These are phyloP conservation scores for Oreohelix idahoensis DNA, from an alignment of 1,140 invertebrate species.

Conservation along the genomic window DNA sequence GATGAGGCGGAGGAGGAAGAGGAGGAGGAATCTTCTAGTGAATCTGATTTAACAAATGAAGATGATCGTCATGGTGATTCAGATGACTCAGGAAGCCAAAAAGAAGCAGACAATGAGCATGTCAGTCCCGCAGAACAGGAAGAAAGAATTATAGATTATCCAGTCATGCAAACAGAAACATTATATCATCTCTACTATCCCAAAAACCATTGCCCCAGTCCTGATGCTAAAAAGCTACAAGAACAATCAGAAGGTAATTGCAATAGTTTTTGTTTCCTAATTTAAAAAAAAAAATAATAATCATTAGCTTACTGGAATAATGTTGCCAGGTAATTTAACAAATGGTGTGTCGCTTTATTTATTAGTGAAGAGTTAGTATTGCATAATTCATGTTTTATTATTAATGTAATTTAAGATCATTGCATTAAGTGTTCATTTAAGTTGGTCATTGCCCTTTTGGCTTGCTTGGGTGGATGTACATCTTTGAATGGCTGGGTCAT, in stretches of 20 bases:
- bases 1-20: conserved; percentile 28
- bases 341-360: too few relatives aligned
- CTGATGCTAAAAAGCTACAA: conserved; percentile 27
- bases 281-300: too few relatives aligned
- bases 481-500: too few relatives aligned
- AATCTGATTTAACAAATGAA: conserved; percentile 8
- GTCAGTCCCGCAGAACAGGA: neutral
- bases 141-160: conserved; percentile 34
- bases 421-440: too few relatives aligned
- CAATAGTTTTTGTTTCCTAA: too few relatives aligned
- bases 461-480: too few relatives aligned
- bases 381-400: too few relatives aligned
- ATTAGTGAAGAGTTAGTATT: too few relatives aligned
- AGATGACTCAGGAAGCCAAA: conserved; percentile 1
- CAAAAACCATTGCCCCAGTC: conserved; percentile 28
- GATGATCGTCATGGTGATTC: neutral
- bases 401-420: too few relatives aligned
- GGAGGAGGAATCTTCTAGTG: neutral
- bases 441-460: too few relatives aligned
- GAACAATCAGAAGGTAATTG: conserved; percentile 36
- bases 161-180: conserved; percentile 39
- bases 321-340: too few relatives aligned
- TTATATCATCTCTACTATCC: conserved; percentile 41
- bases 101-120: neutral
- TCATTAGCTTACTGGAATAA: too few relatives aligned